Percentiles rank a stretch among this genome's conserved stretches.
phyloP scores from a whole-genome alignment of 2,888 invertebrate species.

The Phragmatobia fuliginosa region DNA sequence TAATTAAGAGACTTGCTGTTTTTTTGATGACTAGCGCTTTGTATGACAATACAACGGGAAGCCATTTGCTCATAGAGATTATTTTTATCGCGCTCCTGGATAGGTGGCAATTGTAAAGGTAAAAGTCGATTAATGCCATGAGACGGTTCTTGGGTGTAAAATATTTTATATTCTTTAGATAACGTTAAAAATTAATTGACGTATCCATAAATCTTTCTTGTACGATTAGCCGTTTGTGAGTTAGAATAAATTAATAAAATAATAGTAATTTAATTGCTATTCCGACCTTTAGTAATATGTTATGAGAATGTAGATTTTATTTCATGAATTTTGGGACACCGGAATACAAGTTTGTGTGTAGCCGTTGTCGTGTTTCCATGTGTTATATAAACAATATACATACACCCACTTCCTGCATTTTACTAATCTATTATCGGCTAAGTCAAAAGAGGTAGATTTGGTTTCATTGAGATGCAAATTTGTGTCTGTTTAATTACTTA shows the following conservation, averaged over 20 bases:
- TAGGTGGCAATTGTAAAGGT: conserved; percentile 9
- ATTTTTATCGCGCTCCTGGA: background rate
- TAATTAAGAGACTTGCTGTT: conserved; percentile 14
- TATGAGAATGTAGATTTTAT: background rate
- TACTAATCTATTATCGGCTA: background rate
- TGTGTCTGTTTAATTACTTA: background rate
- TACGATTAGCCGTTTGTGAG: background rate
- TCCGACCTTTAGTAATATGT: background rate
- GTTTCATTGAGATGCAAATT: background rate
- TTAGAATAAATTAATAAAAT: conserved; percentile 2
- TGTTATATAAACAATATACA: background rate
- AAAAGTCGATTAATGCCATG: conserved; percentile 2
- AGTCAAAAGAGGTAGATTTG: background rate
- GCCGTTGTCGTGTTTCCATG: background rate
- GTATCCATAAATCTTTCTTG: conserved; percentile 5
- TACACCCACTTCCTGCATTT: background rate
- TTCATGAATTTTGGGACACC: background rate
- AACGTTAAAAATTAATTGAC: background rate
- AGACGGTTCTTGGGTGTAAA: background rate
- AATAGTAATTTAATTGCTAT: background rate
- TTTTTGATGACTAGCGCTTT: conserved; percentile 12
- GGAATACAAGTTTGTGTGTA: conserved; percentile 2
- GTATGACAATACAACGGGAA: conserved; percentile 3
- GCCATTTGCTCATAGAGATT: conserved; percentile 6
- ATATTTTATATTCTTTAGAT: conserved; percentile 3